A percentile compares a stretch with the other conserved stretches of the same genome.
These are phyloP conservation scores for Balearica regulorum DNA, from an alignment of 2,797 vertebrate genomes.

Conservation along the genomic window DNA sequence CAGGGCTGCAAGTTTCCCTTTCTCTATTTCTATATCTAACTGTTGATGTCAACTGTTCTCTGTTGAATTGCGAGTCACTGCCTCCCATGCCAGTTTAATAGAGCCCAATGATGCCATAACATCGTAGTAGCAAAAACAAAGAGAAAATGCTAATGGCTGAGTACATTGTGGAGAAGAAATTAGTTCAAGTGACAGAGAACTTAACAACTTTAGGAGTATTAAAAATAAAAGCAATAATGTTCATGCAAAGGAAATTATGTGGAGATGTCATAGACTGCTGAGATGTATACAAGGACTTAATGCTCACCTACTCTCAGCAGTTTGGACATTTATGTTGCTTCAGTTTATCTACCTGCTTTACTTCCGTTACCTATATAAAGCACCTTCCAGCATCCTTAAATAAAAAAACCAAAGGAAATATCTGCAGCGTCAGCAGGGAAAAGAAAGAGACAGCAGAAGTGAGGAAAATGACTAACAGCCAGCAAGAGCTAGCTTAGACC, in stretches of 20 bases:
- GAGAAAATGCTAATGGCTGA: neutral
- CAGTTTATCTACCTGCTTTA: neutral
- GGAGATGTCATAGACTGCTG: neutral
- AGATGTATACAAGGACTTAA: neutral
- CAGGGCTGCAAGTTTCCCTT: neutral
- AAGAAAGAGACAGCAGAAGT: neutral
- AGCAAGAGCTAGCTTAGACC: neutral
- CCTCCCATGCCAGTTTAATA: neutral
- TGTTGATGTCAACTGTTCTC: neutral
- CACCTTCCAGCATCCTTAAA: neutral
- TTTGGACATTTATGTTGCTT: neutral
- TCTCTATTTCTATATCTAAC: neutral
- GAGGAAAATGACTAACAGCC: neutral
- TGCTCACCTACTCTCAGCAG: neutral
- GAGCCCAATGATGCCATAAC: neutral
- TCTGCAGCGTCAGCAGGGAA: neutral
- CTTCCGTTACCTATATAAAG: neutral
- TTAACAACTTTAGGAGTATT: neutral
- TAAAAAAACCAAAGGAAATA: neutral
- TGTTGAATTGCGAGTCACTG: neutral
- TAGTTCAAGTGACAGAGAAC: neutral
- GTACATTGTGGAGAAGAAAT: neutral
- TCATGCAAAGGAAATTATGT: neutral
- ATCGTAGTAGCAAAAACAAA: neutral
- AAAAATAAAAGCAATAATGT: neutral